Base-by-base conservation (phyloP, 2,113 vertebrate species). In the Nanorana parkeri region DNA sequence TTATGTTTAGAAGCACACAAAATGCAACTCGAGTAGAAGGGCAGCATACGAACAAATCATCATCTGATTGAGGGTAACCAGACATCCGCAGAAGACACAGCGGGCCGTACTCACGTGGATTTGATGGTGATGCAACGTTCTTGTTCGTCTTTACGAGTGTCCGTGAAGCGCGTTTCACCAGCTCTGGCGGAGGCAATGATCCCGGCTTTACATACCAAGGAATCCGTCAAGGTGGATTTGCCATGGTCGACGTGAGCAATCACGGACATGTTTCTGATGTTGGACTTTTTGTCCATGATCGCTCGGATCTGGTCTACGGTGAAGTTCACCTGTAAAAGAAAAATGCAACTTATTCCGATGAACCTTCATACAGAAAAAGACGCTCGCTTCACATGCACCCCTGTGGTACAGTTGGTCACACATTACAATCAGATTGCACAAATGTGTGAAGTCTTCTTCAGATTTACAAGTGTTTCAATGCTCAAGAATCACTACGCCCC, bases 251-350 rank as follows among this genome's bases (percentile, higher is more conserved):
- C 97, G 0, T 99, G 97, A 16, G 96, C 97, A 13, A 99, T 99
- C 88, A 99, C 98, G 0, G 98, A 99, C 98, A 99, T 99, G 92
- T 99, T 99, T 68, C 96, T 94, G 90, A 99, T 99, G 89, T 99
- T 99, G 88, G 96, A 94, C 93, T 99, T 98, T 83, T 97, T 99
- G 95, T 99, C 97, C 97, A 99, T 99, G 92, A 99, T 99, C 92
- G 91, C 89, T 93, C 97, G 94, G 91, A 99, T 99, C 94, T 99
- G 97, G 87, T 99, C 97, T 87, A 99, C 92, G 0, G 96, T 99
- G 89, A 99, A 99, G 95, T 99, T 99, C 93, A 99, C 97, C 97
- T 95, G 21, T 4, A 4, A 10, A n/a, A 65, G 3, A 26, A 66
- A 36, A 36, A 5, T 36, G 5, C 5, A 32, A 36, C 32, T 6